Percentiles rank a stretch among this genome's conserved stretches.
These are phyloP conservation scores for Cheiracanthium punctorium DNA, from an alignment of 2,888 invertebrate species.

Conservation along the genomic window DNA sequence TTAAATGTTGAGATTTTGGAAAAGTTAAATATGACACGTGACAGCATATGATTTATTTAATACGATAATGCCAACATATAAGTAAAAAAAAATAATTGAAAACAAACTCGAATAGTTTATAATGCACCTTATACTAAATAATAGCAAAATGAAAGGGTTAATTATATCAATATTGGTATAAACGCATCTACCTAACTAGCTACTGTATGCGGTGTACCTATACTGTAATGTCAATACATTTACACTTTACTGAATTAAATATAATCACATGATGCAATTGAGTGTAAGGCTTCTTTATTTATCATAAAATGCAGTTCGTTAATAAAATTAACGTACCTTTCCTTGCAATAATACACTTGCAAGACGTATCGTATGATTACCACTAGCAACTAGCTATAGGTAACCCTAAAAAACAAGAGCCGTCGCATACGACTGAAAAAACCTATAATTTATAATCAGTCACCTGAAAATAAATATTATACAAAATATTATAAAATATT, in stretches of 20 bases:
- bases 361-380: slow-evolving; percentile 16
- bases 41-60: not conserved
- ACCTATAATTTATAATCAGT: not conserved
- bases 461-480: not conserved
- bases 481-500: not conserved
- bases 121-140: no score
- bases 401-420: slow-evolving; percentile 42
- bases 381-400: slow-evolving; percentile 33
- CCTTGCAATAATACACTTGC: not conserved
- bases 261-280: no score
- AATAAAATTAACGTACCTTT: not conserved
- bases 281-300: no score
- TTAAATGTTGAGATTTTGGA: no score
- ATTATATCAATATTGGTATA: not conserved
- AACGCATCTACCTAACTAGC: not conserved
- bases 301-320: not conserved
- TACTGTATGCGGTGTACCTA: not conserved
- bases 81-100: no score
- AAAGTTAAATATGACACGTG: slow-evolving; percentile 4
- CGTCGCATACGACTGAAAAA: not conserved
- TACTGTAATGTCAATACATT: no score
- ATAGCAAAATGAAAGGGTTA: not conserved
- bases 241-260: no score
- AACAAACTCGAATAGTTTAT: no score
- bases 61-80: no score